Base-by-base conservation (phyloP, 1,140 invertebrate species). In the Drosophila gunungcola region DNA sequence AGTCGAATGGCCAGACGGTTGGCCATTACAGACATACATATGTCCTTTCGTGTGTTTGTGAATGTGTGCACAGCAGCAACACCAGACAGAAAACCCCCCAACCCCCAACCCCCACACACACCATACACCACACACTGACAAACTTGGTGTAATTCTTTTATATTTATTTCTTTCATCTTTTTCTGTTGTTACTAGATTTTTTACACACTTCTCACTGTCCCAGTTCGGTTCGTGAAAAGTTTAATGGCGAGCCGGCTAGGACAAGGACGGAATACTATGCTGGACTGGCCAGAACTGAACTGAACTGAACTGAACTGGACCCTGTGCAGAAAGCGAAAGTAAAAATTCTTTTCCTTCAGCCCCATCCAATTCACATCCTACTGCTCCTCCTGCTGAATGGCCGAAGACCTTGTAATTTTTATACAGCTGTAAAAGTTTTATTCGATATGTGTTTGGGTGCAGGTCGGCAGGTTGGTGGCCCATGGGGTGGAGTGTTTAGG, bases 81-180 rank as follows among this genome's bases (percentile, higher is more conserved):
- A 61, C 52, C 80, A 88, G 80, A 88, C 84, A 80, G 63, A 89
- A 73, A 69, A 21, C 16, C 16, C 16, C 79, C 56, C 39, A 73
- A 56, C 72, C 55, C 68, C 62, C 45, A 56, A 42, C 46, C 51
- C 52, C 46, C 29, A 6, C 25, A 27, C 16, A 21, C 16, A 12
- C 45, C 51, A 73, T 27, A 61, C 64, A 62, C 25, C 48, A 76
- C 58, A 73, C 67, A 80, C 70, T 61, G 68, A 84, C 67, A 80
- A 72, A 88, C 83, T 88, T 88, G 72, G 65, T 83, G 83, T 88
- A 88, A 88, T 88, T 89, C 83, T 88, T 88, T 88, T 88, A 89
- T 89, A 89, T 89, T 90, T 89, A 84, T 89, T 90, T 89, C 85
- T 90, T 89, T 89, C 84, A 89, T 88, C 84, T 88, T 88, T 85